Conservation (phyloP, 1,140 invertebrate genomes). For the Brachionus sp. region DNA sequence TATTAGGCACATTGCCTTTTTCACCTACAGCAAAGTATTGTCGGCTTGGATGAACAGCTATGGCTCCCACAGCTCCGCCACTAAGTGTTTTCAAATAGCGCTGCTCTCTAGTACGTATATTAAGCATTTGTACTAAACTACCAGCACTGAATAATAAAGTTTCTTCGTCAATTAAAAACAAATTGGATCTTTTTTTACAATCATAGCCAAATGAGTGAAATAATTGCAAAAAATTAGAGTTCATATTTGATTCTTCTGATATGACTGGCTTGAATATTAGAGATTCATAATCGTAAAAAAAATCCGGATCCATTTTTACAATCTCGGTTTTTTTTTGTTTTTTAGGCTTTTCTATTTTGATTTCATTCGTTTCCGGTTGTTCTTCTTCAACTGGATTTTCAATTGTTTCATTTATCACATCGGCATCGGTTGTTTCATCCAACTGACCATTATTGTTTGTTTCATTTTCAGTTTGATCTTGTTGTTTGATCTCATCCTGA, state of each 20-base stretch:
- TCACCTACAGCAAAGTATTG: constrained; percentile 75
- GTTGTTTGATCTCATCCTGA: not conserved
- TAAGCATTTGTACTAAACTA: constrained; percentile 73
- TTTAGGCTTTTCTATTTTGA: constrained; percentile 3
- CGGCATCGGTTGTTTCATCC: not conserved
- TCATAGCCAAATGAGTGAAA: constrained; percentile 69
- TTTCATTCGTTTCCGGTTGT: not conserved
- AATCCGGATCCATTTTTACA: constrained; percentile 48
- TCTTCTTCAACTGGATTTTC: not conserved
- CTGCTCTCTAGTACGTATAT: constrained; percentile 65
- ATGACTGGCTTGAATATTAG: constrained; percentile 52
- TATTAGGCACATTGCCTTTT: constrained; percentile 67
- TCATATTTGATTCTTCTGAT: constrained; percentile 54
- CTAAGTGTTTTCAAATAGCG: constrained; percentile 69
- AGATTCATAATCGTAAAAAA: constrained; percentile 56
- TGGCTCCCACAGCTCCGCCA: constrained; percentile 73
- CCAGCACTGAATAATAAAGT: constrained; percentile 74
- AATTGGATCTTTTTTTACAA: constrained; percentile 73
- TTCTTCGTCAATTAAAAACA: constrained; percentile 69
- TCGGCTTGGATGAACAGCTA: constrained; percentile 70
- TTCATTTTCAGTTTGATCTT: not conserved
- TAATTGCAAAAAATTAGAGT: constrained; percentile 52
- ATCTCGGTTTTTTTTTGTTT: not conserved
- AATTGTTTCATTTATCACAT: not conserved
- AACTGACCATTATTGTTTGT: not conserved